These are phyloP conservation scores for Tetropium fuscum DNA, from an alignment of 2,888 invertebrate species.

Conservation along the genomic window DNA sequence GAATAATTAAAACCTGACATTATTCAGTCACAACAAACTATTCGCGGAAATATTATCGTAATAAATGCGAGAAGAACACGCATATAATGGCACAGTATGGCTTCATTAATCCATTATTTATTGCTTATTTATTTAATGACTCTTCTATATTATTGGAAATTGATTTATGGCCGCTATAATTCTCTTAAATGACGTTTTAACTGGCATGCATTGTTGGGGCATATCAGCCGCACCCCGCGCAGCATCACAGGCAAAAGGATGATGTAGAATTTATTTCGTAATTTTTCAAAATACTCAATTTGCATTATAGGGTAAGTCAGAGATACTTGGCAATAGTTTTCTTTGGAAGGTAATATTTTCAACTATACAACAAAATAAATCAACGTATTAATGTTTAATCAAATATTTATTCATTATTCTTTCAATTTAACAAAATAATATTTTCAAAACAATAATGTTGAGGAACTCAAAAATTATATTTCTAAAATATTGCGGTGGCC, in stretches of 20 bases:
- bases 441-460: too few relatives aligned
- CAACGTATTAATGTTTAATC: too few relatives aligned
- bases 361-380: too few relatives aligned
- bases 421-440: too few relatives aligned
- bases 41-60: conserved; percentile 36
- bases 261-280: too few relatives aligned
- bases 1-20: conserved; percentile 30
- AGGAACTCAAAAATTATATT: too few relatives aligned
- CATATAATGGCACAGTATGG: conserved; percentile 42
- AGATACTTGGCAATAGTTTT: conserved; percentile 7
- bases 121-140: conserved; percentile 47
- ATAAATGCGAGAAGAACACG: conserved; percentile 41
- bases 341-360: too few relatives aligned
- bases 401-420: too few relatives aligned
- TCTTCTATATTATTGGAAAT: conserved; percentile 40
- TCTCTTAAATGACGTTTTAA: conserved; percentile 43
- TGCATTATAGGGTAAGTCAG: too few relatives aligned
- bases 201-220: conserved; percentile 32
- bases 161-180: conserved; percentile 47
- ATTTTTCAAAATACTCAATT: too few relatives aligned
- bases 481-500: too few relatives aligned
- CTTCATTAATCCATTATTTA: conserved; percentile 49
- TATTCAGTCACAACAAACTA: conserved; percentile 37
- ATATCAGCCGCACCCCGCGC: not conserved
- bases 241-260: conserved; percentile 6